Conservation (phyloP, 2,113 vertebrate genomes). For the Dasyurus viverrinus region DNA sequence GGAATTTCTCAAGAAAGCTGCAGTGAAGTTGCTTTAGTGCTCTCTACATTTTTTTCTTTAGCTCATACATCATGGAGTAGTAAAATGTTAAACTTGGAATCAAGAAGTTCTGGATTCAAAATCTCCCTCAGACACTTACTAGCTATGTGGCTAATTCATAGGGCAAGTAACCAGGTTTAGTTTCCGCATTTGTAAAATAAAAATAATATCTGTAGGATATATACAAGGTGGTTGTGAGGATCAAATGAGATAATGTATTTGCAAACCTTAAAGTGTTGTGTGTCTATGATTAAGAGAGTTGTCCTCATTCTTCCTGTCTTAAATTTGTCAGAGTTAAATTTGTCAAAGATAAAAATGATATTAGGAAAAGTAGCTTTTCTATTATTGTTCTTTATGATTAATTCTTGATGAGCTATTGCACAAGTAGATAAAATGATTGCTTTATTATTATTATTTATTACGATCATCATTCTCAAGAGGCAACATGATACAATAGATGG, state of each 20-base stretch:
- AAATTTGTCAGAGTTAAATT: background rate
- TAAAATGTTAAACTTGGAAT: background rate
- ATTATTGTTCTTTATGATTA: background rate
- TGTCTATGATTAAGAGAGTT: background rate
- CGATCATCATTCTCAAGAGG: background rate
- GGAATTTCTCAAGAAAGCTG: constrained; percentile 72
- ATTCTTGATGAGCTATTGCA: background rate
- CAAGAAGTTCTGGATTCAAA: background rate
- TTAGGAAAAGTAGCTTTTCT: background rate
- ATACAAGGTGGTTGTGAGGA: background rate
- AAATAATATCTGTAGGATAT: background rate
- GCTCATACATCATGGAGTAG: background rate
- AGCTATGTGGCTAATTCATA: background rate
- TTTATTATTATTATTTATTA: background rate
- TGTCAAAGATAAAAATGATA: background rate
- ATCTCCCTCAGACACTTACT: background rate
- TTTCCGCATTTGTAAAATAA: background rate
- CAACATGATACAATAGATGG: background rate
- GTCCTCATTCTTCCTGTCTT: background rate
- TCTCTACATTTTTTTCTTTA: background rate
- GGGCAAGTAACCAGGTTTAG: background rate
- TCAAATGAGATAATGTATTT: background rate
- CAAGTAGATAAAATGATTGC: background rate
- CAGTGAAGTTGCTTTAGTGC: background rate
- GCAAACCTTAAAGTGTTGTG: background rate